Percentiles rank a stretch among this genome's conserved stretches.
These are phyloP conservation scores for Galeopsomyia nigrocyanea DNA, from an alignment of 2,888 invertebrate genomes.

Conservation along the genomic window DNA sequence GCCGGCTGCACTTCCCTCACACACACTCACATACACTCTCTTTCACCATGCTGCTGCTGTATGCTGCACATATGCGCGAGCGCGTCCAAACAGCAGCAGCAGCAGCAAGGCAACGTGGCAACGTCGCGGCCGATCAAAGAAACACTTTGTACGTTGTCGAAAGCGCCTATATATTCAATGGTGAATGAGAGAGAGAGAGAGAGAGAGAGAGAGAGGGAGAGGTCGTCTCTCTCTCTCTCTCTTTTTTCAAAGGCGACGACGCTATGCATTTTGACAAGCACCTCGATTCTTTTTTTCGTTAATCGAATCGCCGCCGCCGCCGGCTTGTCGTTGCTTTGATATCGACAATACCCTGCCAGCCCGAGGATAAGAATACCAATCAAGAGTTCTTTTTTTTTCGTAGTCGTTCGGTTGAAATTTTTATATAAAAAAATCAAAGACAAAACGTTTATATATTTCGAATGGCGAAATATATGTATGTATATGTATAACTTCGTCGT, in stretches of 20 bases:
- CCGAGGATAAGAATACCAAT: too few species aligned
- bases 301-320: not conserved
- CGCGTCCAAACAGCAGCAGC: not conserved
- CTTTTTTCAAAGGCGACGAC: constrained; percentile 4
- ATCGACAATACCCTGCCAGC: too few species aligned
- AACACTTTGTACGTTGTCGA: constrained; percentile 35
- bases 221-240: not conserved
- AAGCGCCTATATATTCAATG: constrained; percentile 7
- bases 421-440: too few species aligned
- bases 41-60: not conserved
- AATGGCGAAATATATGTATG: too few species aligned
- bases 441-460: too few species aligned
- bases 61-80: not conserved
- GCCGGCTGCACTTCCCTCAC: constrained; percentile 21
- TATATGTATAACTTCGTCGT: constrained; percentile 20
- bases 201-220: not conserved
- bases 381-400: not conserved
- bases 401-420: too few species aligned
- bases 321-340: not conserved
- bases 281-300: not conserved
- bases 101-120: constrained; percentile 36
- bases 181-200: not conserved
- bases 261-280: not conserved
- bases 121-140: constrained; percentile 43
- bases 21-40: not conserved